phyloP scores from a whole-genome alignment of 2,797 vertebrate genomes.

The Oreortyx pictus region DNA sequence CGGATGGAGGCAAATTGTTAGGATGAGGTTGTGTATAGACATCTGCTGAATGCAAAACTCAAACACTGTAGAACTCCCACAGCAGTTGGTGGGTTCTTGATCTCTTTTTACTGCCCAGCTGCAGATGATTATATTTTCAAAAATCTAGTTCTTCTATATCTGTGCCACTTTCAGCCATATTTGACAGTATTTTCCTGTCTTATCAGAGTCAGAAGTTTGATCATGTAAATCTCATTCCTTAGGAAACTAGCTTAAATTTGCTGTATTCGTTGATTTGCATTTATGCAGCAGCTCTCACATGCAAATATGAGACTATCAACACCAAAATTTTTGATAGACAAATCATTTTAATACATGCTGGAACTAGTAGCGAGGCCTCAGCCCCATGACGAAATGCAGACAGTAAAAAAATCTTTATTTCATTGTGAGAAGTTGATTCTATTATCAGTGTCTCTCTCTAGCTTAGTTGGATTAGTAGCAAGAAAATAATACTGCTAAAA shows the following conservation, averaged over 20 bases:
- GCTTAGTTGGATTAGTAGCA: background rate
- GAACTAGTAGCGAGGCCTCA: background rate
- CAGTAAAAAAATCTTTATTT: background rate
- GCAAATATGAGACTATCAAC: background rate
- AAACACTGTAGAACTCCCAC: background rate
- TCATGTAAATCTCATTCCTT: background rate
- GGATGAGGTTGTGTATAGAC: background rate
- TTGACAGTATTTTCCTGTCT: background rate
- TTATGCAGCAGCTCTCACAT: constrained; percentile 8
- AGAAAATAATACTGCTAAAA: background rate
- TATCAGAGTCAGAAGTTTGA: background rate
- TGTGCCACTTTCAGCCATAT: background rate
- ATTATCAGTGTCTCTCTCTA: background rate
- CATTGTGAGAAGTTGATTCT: background rate
- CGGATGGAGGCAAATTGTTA: background rate
- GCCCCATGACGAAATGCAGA: background rate
- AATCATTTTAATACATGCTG: background rate
- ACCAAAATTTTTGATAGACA: constrained; percentile 25
- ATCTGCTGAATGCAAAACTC: background rate
- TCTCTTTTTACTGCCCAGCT: background rate
- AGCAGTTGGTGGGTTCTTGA: background rate
- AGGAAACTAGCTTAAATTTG: constrained; percentile 23
- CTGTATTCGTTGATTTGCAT: constrained; percentile 45
- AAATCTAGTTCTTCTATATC: background rate
- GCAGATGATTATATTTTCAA: background rate